Conservation (phyloP, 2,888 invertebrate genomes). For the Dryocosmus kuriphilus region DNA sequence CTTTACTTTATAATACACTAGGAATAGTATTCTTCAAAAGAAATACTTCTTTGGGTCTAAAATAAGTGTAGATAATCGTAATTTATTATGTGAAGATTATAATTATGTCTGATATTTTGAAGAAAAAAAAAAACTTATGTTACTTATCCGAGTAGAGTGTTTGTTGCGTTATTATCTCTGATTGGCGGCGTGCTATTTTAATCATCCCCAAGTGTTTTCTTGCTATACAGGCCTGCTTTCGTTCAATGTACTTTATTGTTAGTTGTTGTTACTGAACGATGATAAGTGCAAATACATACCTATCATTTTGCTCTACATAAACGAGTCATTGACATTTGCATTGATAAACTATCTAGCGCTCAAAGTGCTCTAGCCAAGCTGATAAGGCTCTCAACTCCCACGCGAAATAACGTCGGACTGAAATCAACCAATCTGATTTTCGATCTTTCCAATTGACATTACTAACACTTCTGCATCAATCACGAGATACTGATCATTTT, state of each 20-base stretch:
- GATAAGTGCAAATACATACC: conserved; percentile 37
- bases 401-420: not conserved
- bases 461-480: conserved; percentile 15
- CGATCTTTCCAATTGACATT: conserved; percentile 26
- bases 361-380: conserved; percentile 33
- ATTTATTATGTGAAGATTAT: not conserved
- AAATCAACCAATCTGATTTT: conserved; percentile 33
- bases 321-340: conserved; percentile 40
- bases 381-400: conserved; percentile 35
- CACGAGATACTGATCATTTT: conserved; percentile 19
- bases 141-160: not conserved
- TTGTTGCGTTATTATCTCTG: conserved; percentile 18
- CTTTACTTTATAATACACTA: too few relatives aligned
- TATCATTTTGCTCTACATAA: conserved; percentile 38
- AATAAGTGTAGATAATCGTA: not conserved
- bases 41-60: not conserved
- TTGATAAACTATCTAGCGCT: conserved; percentile 39
- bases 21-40: too few relatives aligned
- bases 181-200: conserved; percentile 5
- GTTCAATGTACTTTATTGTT: conserved; percentile 40
- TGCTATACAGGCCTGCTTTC: conserved; percentile 25
- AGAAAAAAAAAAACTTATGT: conserved; percentile 3
- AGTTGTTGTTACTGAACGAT: conserved; percentile 37
- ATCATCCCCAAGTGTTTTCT: conserved; percentile 30
- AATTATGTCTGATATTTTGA: not conserved